Percentiles rank a stretch among this genome's conserved stretches.
phyloP scores from a whole-genome alignment of 2,888 invertebrate genomes.

The Teleogryllus oceanicus region DNA sequence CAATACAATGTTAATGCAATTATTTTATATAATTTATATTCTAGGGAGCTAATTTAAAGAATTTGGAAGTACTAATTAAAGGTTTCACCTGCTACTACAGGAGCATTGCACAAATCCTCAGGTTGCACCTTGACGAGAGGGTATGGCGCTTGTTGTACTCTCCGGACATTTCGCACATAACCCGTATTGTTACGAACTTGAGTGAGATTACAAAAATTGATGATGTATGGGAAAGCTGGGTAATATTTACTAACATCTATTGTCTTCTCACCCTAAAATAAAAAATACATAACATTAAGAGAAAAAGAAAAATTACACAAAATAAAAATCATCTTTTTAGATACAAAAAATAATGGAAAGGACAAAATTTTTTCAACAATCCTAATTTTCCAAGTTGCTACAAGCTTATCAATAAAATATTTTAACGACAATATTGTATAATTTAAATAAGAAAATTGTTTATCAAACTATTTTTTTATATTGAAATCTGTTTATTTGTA shows the following conservation, averaged over 20 bases:
- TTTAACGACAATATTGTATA: too few relatives aligned
- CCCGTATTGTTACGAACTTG: constrained; percentile 71
- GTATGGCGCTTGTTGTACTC: constrained; percentile 78
- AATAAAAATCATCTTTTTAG: not conserved
- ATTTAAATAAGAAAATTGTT: too few relatives aligned
- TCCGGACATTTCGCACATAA: constrained; percentile 65
- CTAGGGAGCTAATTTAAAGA: too few relatives aligned
- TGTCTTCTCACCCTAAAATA: constrained; percentile 63
- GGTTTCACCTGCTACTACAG: constrained; percentile 58
- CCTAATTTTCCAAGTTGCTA: too few relatives aligned
- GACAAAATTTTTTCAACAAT: too few relatives aligned
- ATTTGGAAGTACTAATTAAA: not conserved
- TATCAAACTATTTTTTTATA: too few relatives aligned
- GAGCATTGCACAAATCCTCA: constrained; percentile 69
- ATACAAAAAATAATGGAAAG: not conserved
- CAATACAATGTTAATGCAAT: not conserved
- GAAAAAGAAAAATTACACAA: not conserved
- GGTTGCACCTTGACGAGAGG: constrained; percentile 68
- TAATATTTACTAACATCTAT: constrained; percentile 68
- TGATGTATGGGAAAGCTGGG: constrained; percentile 67
- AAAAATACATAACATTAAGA: not conserved
- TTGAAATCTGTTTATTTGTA: too few relatives aligned
- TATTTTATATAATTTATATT: too few relatives aligned
- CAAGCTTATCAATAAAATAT: too few relatives aligned
- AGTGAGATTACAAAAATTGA: constrained; percentile 71